Evolutionary conservation across 2,113 vertebrate species (phyloP).

Genomic region (Gadus chalcogrammus): DNA sequence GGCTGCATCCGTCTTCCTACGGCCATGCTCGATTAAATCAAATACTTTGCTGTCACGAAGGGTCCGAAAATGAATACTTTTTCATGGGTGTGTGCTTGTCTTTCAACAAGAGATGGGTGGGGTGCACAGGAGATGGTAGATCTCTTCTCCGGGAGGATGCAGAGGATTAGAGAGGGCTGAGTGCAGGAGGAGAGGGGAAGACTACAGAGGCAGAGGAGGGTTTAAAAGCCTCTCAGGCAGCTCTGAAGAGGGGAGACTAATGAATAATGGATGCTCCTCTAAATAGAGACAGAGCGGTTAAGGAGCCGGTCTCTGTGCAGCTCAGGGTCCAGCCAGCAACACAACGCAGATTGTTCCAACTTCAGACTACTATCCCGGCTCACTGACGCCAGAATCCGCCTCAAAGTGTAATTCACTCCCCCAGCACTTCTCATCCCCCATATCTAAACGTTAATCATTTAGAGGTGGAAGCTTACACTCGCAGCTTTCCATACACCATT

Average conservation of each 20-base stretch:
- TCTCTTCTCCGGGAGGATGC: not conserved
- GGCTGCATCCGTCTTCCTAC: too few relatives aligned
- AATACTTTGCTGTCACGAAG: too few relatives aligned
- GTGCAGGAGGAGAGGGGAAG: constrained; percentile 13
- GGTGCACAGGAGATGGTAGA: not conserved
- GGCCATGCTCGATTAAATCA: too few relatives aligned
- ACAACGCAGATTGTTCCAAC: constrained; percentile 14
- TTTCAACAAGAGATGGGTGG: not conserved
- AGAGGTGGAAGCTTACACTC: not conserved
- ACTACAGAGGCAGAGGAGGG: constrained; percentile 9
- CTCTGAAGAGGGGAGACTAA: constrained; percentile 51
- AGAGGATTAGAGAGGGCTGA: constrained; percentile 19
- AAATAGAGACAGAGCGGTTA: constrained; percentile 62
- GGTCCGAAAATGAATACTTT: too few relatives aligned
- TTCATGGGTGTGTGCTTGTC: too few relatives aligned
- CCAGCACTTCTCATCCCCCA: not conserved
- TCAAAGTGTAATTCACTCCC: not conserved
- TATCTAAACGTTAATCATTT: not conserved
- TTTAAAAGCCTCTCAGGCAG: constrained; percentile 57
- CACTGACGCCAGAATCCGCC: not conserved
- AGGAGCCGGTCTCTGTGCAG: constrained; percentile 33
- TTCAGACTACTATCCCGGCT: not conserved
- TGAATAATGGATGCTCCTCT: constrained; percentile 75
- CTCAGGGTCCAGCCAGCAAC: constrained; percentile 11
- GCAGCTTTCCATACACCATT: not conserved